phyloP scores from a whole-genome alignment of 2,113 vertebrate species.

The Australoheros scitulus region DNA sequence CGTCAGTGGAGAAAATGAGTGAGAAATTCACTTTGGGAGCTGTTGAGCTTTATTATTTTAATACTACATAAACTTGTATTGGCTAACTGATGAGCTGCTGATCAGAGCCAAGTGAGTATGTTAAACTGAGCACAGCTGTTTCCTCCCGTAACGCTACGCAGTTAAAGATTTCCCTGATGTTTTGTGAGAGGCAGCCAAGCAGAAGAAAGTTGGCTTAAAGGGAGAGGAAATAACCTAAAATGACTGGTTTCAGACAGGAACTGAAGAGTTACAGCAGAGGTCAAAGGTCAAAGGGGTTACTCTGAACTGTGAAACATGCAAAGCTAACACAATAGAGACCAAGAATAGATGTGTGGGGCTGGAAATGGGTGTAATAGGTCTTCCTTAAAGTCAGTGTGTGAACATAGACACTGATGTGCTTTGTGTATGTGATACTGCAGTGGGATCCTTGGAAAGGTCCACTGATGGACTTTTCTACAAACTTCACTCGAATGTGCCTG shows the following conservation, averaged over 20 bases:
- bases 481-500: neutral
- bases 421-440: neutral
- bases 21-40: neutral
- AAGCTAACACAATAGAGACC: neutral
- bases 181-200: neutral
- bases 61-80: too few species aligned
- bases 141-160: neutral
- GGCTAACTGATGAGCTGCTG: too few species aligned
- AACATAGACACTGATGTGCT: neutral
- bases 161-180: neutral
- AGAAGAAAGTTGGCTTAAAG: neutral
- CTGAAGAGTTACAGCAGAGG: neutral
- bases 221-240: rapidly evolving
- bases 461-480: constrained; percentile 34
- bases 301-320: neutral
- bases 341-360: neutral
- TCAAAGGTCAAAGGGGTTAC: neutral
- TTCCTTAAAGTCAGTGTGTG: neutral
- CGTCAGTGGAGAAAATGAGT: neutral
- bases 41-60: too few species aligned
- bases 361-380: neutral
- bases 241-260: neutral
- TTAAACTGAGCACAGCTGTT: neutral
- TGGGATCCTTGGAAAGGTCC: neutral
- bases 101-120: neutral